Conservation (phyloP, 2,797 vertebrate genomes). For the Artibeus jamaicensis region DNA sequence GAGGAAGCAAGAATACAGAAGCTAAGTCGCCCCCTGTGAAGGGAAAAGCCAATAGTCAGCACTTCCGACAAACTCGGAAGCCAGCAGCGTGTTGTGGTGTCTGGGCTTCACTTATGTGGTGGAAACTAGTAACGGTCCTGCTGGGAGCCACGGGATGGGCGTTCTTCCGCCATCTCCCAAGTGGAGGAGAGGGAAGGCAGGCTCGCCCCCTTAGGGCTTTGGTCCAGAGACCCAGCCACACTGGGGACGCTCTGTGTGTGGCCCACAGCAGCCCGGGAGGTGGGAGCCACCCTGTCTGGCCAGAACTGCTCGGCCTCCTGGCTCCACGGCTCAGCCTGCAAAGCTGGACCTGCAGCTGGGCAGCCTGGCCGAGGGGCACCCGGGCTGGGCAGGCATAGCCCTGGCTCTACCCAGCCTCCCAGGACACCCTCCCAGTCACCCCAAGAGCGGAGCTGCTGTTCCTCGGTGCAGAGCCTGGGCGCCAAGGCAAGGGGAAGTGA, state of each 20-base stretch:
- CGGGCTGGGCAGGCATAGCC: too few species aligned
- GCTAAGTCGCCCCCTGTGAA: slow-evolving; percentile 77
- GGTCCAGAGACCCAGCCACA: not conserved
- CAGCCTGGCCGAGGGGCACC: not conserved
- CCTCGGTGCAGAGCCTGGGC: not conserved
- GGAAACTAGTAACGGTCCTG: not conserved
- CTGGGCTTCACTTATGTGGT: not conserved
- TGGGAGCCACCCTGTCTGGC: not conserved
- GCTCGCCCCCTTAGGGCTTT: not conserved
- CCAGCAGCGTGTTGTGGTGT: not conserved
- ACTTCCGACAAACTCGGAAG: not conserved
- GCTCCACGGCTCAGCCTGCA: not conserved
- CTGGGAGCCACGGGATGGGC: not conserved
- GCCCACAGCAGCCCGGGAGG: not conserved
- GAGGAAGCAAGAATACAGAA: slow-evolving; percentile 78
- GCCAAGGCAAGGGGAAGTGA: not conserved
- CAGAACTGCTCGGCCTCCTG: not conserved
- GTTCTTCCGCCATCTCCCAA: not conserved
- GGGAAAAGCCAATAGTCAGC: slow-evolving; percentile 76
- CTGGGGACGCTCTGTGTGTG: not conserved
- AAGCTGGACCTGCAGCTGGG: not conserved
- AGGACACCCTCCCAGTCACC: not conserved
- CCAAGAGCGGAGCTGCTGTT: not conserved
- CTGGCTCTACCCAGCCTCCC: not conserved
- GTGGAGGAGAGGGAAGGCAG: not conserved